Evolutionary conservation across 2,113 vertebrate genomes (phyloP).

Genomic region (Dromiciops gliroides): DNA sequence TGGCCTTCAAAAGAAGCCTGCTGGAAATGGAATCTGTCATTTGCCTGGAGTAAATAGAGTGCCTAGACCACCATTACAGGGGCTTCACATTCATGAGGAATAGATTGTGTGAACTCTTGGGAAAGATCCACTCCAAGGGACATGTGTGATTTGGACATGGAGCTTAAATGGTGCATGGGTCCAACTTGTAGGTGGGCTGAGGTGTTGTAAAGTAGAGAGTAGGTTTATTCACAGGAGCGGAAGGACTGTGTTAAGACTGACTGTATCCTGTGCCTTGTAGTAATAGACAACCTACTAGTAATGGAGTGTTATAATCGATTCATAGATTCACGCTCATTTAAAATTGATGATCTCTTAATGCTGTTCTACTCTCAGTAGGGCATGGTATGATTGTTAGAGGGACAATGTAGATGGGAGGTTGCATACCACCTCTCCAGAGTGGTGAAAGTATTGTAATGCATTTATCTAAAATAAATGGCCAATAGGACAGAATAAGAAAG

Average conservation of each 20-base stretch:
- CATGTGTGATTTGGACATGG: constrained; percentile 27
- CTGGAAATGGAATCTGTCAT: constrained; percentile 37
- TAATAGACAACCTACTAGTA: background rate
- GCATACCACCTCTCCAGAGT: constrained; percentile 37
- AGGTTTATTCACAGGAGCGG: background rate
- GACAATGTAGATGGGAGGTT: background rate
- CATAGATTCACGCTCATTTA: background rate
- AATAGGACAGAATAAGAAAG: constrained; percentile 72
- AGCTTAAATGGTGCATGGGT: background rate
- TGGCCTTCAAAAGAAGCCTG: constrained; percentile 53
- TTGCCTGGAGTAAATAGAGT: constrained; percentile 30
- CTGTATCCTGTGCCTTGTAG: background rate
- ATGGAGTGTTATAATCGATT: background rate
- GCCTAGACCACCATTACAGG: constrained; percentile 3
- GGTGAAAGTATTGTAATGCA: constrained; percentile 27
- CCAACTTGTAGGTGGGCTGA: background rate
- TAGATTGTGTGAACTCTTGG: constrained; percentile 52
- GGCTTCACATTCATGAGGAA: constrained; percentile 36
- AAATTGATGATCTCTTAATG: background rate
- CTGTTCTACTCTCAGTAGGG: background rate
- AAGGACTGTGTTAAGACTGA: background rate
- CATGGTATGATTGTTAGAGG: constrained; percentile 24
- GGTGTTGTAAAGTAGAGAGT: background rate
- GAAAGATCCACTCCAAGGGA: background rate
- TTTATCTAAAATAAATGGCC: constrained; percentile 63